These are phyloP conservation scores for Indri indri DNA, from an alignment of 2,113 vertebrate genomes.

Conservation along the genomic window DNA sequence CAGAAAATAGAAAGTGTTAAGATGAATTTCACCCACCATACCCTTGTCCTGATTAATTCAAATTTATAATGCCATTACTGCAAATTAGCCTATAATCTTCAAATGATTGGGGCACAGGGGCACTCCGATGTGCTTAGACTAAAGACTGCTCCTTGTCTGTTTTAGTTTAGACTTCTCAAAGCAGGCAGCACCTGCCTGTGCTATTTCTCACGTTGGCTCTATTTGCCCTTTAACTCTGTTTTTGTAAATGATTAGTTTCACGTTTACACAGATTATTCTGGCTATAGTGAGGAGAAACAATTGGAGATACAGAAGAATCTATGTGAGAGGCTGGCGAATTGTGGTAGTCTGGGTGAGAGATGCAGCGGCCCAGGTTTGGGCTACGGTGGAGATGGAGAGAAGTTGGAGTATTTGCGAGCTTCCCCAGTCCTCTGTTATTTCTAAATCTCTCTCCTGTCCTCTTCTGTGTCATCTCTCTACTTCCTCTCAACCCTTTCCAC, in stretches of 20 bases:
- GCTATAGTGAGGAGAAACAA: neutral
- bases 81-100: neutral
- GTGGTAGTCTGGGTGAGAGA: neutral
- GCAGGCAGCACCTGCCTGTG: neutral
- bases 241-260: neutral
- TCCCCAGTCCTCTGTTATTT: neutral
- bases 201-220: neutral
- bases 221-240: neutral
- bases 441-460: neutral
- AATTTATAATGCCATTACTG: neutral
- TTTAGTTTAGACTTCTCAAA: neutral
- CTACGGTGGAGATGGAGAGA: neutral
- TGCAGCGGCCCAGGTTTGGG: neutral
- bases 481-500: neutral
- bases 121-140: neutral
- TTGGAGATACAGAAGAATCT: neutral
- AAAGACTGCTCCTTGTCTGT: neutral
- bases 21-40: neutral
- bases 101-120: neutral
- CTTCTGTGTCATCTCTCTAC: neutral
- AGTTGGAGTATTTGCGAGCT: neutral
- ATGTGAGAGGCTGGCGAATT: too few species aligned
- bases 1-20: neutral
- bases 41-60: neutral
- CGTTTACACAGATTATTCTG: neutral